Base-by-base conservation (phyloP, 2,113 vertebrate species). In the Gila orcuttii region DNA sequence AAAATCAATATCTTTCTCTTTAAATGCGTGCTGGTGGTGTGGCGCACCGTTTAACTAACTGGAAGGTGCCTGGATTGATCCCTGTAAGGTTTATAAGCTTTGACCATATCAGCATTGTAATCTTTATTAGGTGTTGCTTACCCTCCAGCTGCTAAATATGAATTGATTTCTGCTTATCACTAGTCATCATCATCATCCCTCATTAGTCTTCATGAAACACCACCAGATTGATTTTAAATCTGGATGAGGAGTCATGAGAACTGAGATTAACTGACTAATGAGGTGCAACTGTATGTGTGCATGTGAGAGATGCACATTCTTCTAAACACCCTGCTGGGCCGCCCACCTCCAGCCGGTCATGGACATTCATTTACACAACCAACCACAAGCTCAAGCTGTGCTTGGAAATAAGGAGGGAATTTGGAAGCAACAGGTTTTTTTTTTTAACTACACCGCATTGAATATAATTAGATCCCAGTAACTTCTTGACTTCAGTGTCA, bases 301-400 rank as follows among this genome's bases (percentile, higher is more conserved):
- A 77, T 87, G 86, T 78, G 83, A 86, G 64, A 23, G 64, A 82
- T 50, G 23, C 75, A 57, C 6, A 50, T 42, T 83, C 8, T 11
- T 73, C 31, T 62, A 25, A 81, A 88, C 73, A 12, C 31, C 78
- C 83, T 1, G 25, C 86, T 82, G 78, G 17, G 57, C 77, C 83
- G 62, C 84, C 87, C 74, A 88, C 87, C 86, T 82, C 69, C 83
- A 80, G 59, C 69, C 83, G 52, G 39, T 39, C 62, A 55, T 23
- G 23, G 8, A 42, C 62, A 52, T n/a, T 39, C 9, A 36, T 4
- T 55, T 31, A 73, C 28, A 60, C 12, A 62, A 79, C 33, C n/a
- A 31, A 31, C 25, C 62, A 50, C 28, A 57, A 21, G 42, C 84
- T 50, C 25, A 78, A 83, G 62, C 86, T 69, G 85, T n/a, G 50